Evolutionary conservation across 2,797 vertebrate genomes (phyloP), one percentile per base, ranked within the genome.

Genomic region (Lepilemur ruficaudatus): DNA sequence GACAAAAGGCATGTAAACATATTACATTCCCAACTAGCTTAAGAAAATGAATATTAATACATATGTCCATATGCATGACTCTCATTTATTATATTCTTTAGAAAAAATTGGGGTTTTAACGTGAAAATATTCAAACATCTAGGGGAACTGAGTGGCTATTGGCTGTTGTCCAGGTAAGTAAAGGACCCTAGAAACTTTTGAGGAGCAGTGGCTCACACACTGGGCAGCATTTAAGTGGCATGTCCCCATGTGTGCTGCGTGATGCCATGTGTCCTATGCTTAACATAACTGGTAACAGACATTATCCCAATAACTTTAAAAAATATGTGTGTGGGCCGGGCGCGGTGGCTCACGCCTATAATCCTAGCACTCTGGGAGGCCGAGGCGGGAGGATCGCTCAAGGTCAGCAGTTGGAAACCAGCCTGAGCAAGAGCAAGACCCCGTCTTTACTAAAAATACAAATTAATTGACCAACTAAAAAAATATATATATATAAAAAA

Each of bases 261-360:
- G 67, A 63, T 50, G 35, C 69, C 76, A 38, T 55, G 84, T 82
- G 81, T 86, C 80, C 80, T 28, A 9, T 87, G 93, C 67, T 91
- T 89, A 83, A 57, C 86, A 38, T 89, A 92, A 94, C 73, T 91
- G 69, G 52, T 89, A 93, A 65, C 72, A 95, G 89, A 93, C 55
- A 41, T 48, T 65, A 84, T 87, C 55, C 65, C 91, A 78, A 57
- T 91, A 94, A 92, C 55, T 81, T 97, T n/a, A 4, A 48, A 96
- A 95, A 95, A 76, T 38, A 38, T 17, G 46, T 82, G 94, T 61
- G 92, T 97, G 96, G 38, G 38, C 38, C 38, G 38, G 38, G 38
- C 4, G 38, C 38, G 38, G 38, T 38, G 38, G 38, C 38, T 38
- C 38, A 38, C 38, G 38, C 38, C 38, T 38, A 4, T 38, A 38